Evolutionary conservation across 2,888 invertebrate genomes (phyloP), one percentile per base, ranked within the genome.

Genomic region (Lasioglossum morio): DNA sequence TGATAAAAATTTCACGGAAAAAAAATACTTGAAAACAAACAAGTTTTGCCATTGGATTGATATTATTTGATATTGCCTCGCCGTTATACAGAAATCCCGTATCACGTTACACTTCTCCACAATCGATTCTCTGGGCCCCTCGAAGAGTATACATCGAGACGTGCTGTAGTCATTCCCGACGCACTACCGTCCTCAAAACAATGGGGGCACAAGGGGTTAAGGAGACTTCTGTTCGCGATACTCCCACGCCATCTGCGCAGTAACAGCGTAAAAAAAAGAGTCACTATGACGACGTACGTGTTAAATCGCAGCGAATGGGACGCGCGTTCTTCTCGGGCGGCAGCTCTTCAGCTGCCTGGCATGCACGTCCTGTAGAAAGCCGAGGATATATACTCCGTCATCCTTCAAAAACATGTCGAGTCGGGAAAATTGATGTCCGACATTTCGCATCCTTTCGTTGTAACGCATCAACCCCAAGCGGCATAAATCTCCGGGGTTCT

Each of bases 401-500:
- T 69, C 69, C 69, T 69, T 69, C 34, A 69, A 69, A 37, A 69
- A 19, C 34, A 34, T 23, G 69, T 69, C 69, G 37, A 37, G 69
- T 69, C 69, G 4, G 23, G 34, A 12, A 69, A 69, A 69, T 40
- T 40, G 70, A 40, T 40, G n/a, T 40, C 37, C 12, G 37, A 40
- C 40, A 40, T 70, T 70, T 70, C 70, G 70, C 70, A 40, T 40
- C 37, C n/a, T 70, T 40, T 12, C 37, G 70, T 70, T 40, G 37
- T n/a, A 40, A 69, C 14, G 16, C 46, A 69, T 77, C 69, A 46
- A 37, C 69, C 48, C 48, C n/a, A 16, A 77, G 34, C 34, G 14
- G 27, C 19, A 77, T 69, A 46, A 60, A 70, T 30, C 53, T 73
- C 63, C 57, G 81, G 23, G 81, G 60, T 53, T 74, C 46, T 37